Evolutionary conservation across 2,113 vertebrate species (phyloP).

Genomic region (Onychostruthus taczanowskii): DNA sequence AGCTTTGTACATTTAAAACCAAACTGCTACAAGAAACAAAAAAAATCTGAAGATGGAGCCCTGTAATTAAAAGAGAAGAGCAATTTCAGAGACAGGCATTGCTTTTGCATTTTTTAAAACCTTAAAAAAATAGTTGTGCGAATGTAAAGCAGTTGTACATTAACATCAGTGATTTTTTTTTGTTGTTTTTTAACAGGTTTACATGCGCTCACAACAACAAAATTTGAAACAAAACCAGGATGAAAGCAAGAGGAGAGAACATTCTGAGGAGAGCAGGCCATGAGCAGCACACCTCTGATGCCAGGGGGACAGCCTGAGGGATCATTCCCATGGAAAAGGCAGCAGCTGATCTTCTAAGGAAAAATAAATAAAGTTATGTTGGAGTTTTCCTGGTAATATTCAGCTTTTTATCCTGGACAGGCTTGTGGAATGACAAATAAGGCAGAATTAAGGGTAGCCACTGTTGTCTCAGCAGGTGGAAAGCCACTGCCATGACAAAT

Average conservation of each 20-base stretch:
- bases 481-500: background rate
- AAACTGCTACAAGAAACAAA: background rate
- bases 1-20: background rate
- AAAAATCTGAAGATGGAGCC: background rate
- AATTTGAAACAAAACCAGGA: background rate
- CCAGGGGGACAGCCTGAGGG: background rate
- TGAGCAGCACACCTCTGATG: background rate
- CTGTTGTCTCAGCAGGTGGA: background rate
- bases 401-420: background rate
- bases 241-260: background rate
- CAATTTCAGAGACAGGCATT: background rate
- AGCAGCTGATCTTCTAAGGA: constrained; percentile 25
- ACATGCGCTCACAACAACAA: background rate
- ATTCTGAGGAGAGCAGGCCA: background rate
- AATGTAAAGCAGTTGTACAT: background rate
- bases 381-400: background rate
- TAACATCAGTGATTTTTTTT: background rate
- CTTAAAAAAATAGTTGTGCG: background rate
- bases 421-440: background rate
- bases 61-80: background rate
- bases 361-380: background rate
- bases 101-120: background rate
- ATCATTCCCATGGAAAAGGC: constrained; percentile 7
- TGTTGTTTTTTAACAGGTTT: background rate
- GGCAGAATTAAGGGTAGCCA: background rate